Evolutionary conservation across 1,140 invertebrate species (phyloP).

Genomic region (Lucilia cuprina): DNA sequence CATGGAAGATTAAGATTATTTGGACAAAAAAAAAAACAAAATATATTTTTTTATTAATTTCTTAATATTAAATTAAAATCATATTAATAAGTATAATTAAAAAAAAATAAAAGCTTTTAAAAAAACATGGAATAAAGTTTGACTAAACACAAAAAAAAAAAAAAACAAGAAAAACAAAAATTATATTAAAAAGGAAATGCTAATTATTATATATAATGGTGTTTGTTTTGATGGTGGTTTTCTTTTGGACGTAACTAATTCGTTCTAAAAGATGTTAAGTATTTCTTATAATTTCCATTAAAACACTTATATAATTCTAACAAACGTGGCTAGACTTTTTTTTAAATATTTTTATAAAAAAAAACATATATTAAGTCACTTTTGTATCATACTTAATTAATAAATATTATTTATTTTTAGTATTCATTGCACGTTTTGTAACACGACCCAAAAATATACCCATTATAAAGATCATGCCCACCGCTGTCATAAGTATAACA

Average conservation of each 20-base stretch:
- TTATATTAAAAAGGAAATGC: background rate
- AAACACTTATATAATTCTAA: background rate
- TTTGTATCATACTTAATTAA: background rate
- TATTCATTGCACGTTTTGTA: conserved; percentile 73
- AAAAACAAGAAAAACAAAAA: background rate
- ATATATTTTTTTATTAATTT: too few species aligned
- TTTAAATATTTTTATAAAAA: background rate
- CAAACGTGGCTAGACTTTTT: background rate
- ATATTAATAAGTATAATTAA: background rate
- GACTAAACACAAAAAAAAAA: background rate
- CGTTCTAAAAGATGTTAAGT: background rate
- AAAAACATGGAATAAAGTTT: background rate
- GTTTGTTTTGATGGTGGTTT: background rate
- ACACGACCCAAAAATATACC: conserved; percentile 84
- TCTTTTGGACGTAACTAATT: background rate
- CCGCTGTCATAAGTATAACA: conserved; percentile 71
- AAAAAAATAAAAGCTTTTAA: too few species aligned
- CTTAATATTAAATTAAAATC: too few species aligned
- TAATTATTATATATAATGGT: background rate
- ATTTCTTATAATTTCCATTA: background rate
- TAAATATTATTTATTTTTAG: conserved; percentile 67
- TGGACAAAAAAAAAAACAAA: background rate
- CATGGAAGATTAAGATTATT: background rate
- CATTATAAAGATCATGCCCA: conserved; percentile 81
- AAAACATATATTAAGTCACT: conserved; percentile 27